Base-by-base conservation (phyloP, 2,888 invertebrate species). In the Hydriomena furcata region DNA sequence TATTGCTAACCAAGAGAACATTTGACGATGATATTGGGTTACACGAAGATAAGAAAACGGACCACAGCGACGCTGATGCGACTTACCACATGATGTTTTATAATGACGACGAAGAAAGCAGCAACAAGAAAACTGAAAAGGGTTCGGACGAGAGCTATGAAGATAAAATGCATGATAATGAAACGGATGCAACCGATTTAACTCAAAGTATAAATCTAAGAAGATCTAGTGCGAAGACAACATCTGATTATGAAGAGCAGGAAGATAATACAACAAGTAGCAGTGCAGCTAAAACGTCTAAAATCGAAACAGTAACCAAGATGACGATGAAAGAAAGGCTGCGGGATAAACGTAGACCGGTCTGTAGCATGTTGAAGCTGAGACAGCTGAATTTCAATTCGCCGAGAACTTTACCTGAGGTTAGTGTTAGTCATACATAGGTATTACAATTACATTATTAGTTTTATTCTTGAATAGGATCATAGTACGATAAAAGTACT, bases 381-480 rank as follows among this genome's bases (percentile, higher is more conserved):
- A 71, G 82, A 45, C 66, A 68, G 27, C 58, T 85, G 27, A 76
- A 67, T 63, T 88, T 87, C 65, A 79, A 76, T 51, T 69, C 80
- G 1, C 81, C 85, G 3, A 73, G 73, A 25, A 85, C 84, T 27
- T 68, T 89, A 46, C 71, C 79, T 40, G 89, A 89, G 81, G 88
- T 87, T 69, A 53, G 45, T 49, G 10, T 34, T 53, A n/a, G n/a
- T n/a, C n/a, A n/a, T n/a, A n/a, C n/a, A n/a, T n/a, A n/a, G n/a
- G n/a, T n/a, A n/a, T n/a, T n/a, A n/a, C n/a, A n/a, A n/a, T n/a
- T n/a, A n/a, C n/a, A n/a, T n/a, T n/a, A n/a, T n/a, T n/a, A n/a
- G n/a, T n/a, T n/a, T n/a, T n/a, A n/a, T n/a, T n/a, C n/a, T n/a
- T n/a, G n/a, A n/a, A n/a, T n/a, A n/a, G n/a, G n/a, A n/a, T n/a